A percentile compares a stretch with the other conserved stretches of the same genome.
These are phyloP conservation scores for Brenthis daphne DNA, from an alignment of 2,888 invertebrate species.

Conservation along the genomic window DNA sequence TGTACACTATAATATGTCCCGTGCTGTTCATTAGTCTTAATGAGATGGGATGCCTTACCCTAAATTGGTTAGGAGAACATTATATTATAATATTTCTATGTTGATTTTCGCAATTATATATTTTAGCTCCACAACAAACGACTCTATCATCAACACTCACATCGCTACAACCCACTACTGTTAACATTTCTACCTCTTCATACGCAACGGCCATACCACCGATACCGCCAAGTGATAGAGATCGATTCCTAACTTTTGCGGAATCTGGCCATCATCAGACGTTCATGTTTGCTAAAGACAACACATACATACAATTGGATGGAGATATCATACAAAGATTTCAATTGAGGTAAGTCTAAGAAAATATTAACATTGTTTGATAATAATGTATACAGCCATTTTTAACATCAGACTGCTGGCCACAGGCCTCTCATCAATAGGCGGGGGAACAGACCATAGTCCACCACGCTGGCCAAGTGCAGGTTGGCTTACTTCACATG, in stretches of 20 bases:
- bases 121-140: constrained; percentile 67
- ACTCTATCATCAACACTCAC: constrained; percentile 59
- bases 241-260: constrained; percentile 91
- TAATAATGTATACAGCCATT: no score
- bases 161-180: constrained; percentile 63
- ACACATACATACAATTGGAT: constrained; percentile 94
- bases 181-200: constrained; percentile 69
- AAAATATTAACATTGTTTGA: background rate
- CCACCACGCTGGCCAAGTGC: no score
- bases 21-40: no score
- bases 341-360: constrained; percentile 87
- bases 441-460: no score
- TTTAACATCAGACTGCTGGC: no score
- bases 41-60: no score
- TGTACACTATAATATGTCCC: no score
- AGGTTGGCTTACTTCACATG: no score
- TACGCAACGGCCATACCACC: constrained; percentile 80
- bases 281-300: constrained; percentile 96
- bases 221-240: constrained; percentile 88
- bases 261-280: constrained; percentile 92
- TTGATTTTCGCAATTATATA: background rate
- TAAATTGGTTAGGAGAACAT: no score
- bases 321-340: constrained; percentile 95
- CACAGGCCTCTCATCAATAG: no score
- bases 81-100: background rate